Conservation (phyloP, 37 sponge, comb jelly and placozoan genomes). For the Crambe crambe region DNA sequence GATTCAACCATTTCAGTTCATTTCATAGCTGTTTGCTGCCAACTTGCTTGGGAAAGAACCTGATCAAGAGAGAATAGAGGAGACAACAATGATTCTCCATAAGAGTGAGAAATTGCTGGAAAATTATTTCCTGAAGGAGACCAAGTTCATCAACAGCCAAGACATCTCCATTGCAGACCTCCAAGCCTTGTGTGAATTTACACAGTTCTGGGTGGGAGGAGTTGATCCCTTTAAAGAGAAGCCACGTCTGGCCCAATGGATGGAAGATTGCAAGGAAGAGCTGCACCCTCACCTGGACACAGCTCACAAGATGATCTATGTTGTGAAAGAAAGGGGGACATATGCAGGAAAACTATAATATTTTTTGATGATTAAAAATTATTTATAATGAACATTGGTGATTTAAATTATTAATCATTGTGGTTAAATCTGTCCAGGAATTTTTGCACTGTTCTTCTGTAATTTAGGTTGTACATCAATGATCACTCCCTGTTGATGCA, state of each 20-base stretch:
- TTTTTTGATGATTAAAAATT: too few species aligned
- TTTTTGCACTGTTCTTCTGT: background rate
- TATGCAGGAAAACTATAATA: slow-evolving; percentile 31
- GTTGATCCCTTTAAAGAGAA: slow-evolving; percentile 23
- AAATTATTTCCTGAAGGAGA: slow-evolving; percentile 57
- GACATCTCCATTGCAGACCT: slow-evolving; percentile 83
- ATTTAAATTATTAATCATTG: background rate
- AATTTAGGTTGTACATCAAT: too few species aligned
- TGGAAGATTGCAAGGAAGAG: slow-evolving; percentile 51
- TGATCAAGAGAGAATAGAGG: slow-evolving; percentile 15
- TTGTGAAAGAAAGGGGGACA: slow-evolving; percentile 39
- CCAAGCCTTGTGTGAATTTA: slow-evolving; percentile 78
- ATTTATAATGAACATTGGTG: background rate
- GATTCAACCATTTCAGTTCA: too few species aligned
- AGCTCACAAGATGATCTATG: slow-evolving; percentile 66
- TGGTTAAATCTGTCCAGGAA: background rate
- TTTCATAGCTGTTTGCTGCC: slow-evolving; percentile 23
- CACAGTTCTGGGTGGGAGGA: slow-evolving; percentile 64
- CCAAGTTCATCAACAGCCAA: slow-evolving; percentile 67
- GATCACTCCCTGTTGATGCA: background rate
- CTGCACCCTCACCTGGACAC: slow-evolving; percentile 76
- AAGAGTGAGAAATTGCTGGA: slow-evolving; percentile 52
- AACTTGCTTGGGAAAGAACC: slow-evolving; percentile 36
- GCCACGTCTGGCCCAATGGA: slow-evolving; percentile 61
- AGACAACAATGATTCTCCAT: slow-evolving; percentile 9